A percentile compares a stretch with the other conserved stretches of the same genome.
Conservation (phyloP, 2,888 invertebrate genomes). For the Muschampia plurimacula region DNA sequence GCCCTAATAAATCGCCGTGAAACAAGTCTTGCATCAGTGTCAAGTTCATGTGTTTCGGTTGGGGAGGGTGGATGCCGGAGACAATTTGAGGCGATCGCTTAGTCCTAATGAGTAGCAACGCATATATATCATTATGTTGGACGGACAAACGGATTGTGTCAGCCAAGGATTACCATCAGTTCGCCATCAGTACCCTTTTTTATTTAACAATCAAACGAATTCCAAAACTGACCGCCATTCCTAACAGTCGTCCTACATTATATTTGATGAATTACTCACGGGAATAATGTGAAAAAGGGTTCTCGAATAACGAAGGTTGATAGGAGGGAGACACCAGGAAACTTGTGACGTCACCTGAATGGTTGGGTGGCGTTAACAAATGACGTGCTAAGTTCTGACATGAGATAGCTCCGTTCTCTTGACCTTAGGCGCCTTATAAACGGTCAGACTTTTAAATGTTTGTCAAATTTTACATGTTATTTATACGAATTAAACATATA, state of each 20-base stretch:
- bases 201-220: neutral
- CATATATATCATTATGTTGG: too few species aligned
- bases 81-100: too few species aligned
- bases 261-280: conserved; percentile 9
- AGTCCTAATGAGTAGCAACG: too few species aligned
- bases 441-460: neutral
- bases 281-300: conserved; percentile 11
- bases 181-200: too few species aligned
- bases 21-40: too few species aligned
- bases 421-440: neutral
- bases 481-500: too few species aligned
- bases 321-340: conserved; percentile 6
- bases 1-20: too few species aligned
- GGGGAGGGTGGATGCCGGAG: too few species aligned
- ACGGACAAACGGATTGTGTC: too few species aligned
- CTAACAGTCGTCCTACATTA: neutral
- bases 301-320: conserved; percentile 9
- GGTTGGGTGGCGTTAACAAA: conserved; percentile 12
- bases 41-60: too few species aligned
- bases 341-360: conserved; percentile 13
- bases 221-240: neutral
- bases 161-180: too few species aligned
- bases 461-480: too few species aligned
- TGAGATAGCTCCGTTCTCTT: neutral
- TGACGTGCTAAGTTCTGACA: conserved; percentile 12